Base-by-base conservation (phyloP, 2,888 invertebrate genomes). In the Eilema caniola region DNA sequence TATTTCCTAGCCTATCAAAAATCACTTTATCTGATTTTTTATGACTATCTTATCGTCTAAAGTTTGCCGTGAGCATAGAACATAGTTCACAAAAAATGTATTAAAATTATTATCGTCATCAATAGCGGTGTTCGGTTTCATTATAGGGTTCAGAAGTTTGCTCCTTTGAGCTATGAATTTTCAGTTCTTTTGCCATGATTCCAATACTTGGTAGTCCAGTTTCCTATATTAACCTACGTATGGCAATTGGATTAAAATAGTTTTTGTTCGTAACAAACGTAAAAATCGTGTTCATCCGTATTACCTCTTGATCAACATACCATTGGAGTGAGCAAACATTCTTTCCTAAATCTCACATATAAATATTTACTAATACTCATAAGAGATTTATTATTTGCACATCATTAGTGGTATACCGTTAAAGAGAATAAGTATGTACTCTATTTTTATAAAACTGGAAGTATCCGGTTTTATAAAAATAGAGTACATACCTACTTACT, bases 371-470 rank as follows among this genome's bases (percentile, higher is more conserved):
- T 71, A 65, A 70, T 67, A 69, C 66, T 67, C 68, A 66, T 66
- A 70, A 64, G 73, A 71, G 37, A 74, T 77, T 75, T 69, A 69
- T 77, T 84, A 79, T 84, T 87, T 86, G 74, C 71, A 76, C 77
- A 79, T 84, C 74, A 85, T 87, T 84, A 86, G 76, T 71, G 70
- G 16, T 62, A 62, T 74, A 47, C 81, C 79, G 83, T 82, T 83
- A 82, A 79, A 79, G 72, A 76, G 62, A 69, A 74, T 69, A 73
- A 69, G 71, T 62, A 31, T 62, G 25, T 53, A n/a, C 59, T 69
- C 67, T 69, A 23, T 41, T 53, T 8, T 53, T 53, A 53, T n/a
- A n/a, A 53, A 53, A 20, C 2, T n/a, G n/a, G n/a, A n/a, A n/a
- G n/a, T n/a, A n/a, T 41, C 41, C 14, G 16, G 41, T 53, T 8